Evolutionary conservation across 2,797 vertebrate species (phyloP), one percentile per base, ranked within the genome.

Genomic region (Graptemys geographica): DNA sequence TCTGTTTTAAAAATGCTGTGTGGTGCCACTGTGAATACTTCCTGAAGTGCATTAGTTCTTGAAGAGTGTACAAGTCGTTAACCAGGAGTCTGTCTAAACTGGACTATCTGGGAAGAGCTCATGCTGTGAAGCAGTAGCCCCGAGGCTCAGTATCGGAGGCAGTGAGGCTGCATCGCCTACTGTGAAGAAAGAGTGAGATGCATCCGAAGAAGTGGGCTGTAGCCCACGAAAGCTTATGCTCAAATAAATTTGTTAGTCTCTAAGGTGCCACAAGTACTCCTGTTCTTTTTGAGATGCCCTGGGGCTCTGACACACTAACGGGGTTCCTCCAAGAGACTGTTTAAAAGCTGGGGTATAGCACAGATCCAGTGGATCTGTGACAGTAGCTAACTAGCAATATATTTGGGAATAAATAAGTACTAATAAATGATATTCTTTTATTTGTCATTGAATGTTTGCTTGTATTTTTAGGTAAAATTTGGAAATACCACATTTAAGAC

Each of bases 401-500:
- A 21, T 10, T 72, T 72, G 69, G 19, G 37, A 41, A 72, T 41
- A 23, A 72, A 72, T 11, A 37, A 72, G 5, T 25, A 41, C 69
- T 72, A 72, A 72, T 23, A 72, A 41, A 72, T 41, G 19, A 41
- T 72, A 11, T 21, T 72, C 81, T 94, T 44, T 79, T 89, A 52
- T 41, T 89, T 87, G 28, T 82, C 69, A 86, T 59, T 9, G 15
- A 52, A 88, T 86, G 69, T 81, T 79, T 23, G n/a, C 44, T 84
- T 85, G 81, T 72, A 79, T 95, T 98, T 95, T 80, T 97, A 99
- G 99, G 99, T 99, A 49, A 99, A 99, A 97, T 99, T 99, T 98
- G 99, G 99, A 98, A 99, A 99, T 97, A 99, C 99, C 87, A 99
- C 99, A 5, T 99, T 99, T 97, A 99, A 99, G 98, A 99, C 99